Conservation (phyloP, 1,140 invertebrate genomes). For the Aethina tumida region DNA sequence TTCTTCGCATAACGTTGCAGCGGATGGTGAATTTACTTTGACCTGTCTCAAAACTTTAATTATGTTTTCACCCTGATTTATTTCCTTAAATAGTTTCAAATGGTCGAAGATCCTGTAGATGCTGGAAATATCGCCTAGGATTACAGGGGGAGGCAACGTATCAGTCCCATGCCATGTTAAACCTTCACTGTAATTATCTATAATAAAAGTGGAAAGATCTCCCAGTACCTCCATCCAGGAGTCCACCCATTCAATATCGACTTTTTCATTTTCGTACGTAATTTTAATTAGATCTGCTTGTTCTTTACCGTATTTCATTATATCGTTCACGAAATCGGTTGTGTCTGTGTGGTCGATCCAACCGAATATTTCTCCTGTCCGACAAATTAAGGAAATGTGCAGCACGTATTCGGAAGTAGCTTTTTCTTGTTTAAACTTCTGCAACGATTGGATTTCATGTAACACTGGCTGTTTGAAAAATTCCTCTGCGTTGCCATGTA, state of each 20-base stretch:
- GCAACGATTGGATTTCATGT: conserved; percentile 2
- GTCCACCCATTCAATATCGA: conserved; percentile 5
- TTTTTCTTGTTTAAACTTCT: conserved; percentile 1
- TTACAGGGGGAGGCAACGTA: neutral
- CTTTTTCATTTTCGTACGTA: neutral
- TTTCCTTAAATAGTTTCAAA: conserved; percentile 6
- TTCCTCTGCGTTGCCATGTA: conserved; percentile 2
- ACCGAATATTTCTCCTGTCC: conserved; percentile 2
- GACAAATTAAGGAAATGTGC: conserved; percentile 1
- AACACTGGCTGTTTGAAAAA: conserved; percentile 5
- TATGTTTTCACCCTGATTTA: conserved; percentile 9
- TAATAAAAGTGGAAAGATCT: conserved; percentile 6
- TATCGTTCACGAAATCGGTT: conserved; percentile 1
- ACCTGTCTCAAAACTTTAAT: conserved; percentile 2
- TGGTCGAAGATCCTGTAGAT: conserved; percentile 3
- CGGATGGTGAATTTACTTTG: no score
- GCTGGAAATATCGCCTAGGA: neutral
- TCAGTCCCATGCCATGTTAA: conserved; percentile 2
- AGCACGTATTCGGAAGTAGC: neutral
- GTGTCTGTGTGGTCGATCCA: conserved; percentile 9
- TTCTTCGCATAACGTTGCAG: no score
- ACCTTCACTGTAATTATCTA: conserved; percentile 2
- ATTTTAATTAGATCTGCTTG: neutral
- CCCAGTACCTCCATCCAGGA: conserved; percentile 9
- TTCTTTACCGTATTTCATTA: neutral